Conservation (phyloP, 2,797 vertebrate species). For the Pempheris klunzingeri region DNA sequence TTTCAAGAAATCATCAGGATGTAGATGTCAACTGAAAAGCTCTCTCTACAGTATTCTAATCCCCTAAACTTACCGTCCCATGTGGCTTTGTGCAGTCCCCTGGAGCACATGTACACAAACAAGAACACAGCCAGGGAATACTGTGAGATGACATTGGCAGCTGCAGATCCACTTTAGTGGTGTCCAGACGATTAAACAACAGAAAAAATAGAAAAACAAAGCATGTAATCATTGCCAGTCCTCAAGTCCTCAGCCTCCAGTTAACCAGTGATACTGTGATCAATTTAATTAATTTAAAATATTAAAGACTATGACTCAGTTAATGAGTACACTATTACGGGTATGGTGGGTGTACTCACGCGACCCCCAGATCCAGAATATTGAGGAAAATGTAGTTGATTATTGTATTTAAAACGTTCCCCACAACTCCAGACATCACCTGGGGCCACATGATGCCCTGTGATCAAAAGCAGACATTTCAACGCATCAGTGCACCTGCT, state of each 20-base stretch:
- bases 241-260: neutral
- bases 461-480: conserved; percentile 47
- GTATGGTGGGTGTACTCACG: conserved; percentile 84
- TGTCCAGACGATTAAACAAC: neutral
- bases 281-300: neutral
- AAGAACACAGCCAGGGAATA: conserved; percentile 87
- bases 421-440: conserved; percentile 85
- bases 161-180: conserved; percentile 88
- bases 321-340: neutral
- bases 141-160: conserved; percentile 91
- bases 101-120: conserved; percentile 85
- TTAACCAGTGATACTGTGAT: neutral
- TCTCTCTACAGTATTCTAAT: neutral
- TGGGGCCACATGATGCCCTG: conserved; percentile 87
- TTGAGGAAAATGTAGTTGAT: conserved; percentile 90
- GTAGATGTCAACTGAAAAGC: neutral
- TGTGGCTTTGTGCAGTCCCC: conserved; percentile 88
- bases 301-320: neutral
- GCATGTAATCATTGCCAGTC: neutral
- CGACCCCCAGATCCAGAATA: conserved; percentile 87
- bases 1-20: neutral
- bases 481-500: conserved; percentile 16
- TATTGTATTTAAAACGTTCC: conserved; percentile 89
- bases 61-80: conserved; percentile 86
- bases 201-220: conserved; percentile 15